A percentile compares a stretch with the other conserved stretches of the same genome.
These are phyloP conservation scores for Coturnix japonica DNA, from an alignment of 2,113 vertebrate species.

Conservation along the genomic window DNA sequence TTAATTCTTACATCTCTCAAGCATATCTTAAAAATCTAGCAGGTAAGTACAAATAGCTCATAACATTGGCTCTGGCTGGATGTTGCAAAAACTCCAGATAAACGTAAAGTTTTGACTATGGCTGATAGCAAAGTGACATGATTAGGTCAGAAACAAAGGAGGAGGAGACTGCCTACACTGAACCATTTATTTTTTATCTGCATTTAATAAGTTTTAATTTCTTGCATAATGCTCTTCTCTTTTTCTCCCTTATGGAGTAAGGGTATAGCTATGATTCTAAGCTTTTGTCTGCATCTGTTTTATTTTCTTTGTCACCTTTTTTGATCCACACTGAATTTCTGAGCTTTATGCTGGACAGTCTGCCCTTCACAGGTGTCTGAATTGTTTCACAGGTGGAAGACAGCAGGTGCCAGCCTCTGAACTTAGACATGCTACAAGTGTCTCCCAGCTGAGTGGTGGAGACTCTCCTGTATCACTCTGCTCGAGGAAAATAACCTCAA, in stretches of 20 bases:
- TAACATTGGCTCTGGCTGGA: not conserved
- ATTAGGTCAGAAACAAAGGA: not conserved
- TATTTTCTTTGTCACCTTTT: not conserved
- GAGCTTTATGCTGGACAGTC: not conserved
- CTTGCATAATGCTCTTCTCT: not conserved
- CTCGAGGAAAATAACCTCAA: not conserved
- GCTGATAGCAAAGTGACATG: not conserved
- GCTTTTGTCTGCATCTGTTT: not conserved
- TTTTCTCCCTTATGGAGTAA: not conserved
- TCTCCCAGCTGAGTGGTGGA: rapidly evolving
- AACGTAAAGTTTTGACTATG: not conserved
- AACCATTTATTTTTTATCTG: not conserved
- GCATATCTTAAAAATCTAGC: not conserved
- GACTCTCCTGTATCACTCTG: not conserved
- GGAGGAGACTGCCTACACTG: not conserved
- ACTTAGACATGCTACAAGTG: not conserved
- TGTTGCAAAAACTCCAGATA: not conserved
- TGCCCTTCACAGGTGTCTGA: not conserved
- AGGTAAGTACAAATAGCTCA: not conserved
- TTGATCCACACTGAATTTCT: not conserved
- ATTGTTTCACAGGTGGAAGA: not conserved
- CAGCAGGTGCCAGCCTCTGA: not conserved
- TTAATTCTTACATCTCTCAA: not conserved
- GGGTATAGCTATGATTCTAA: not conserved
- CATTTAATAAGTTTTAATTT: not conserved